Evolutionary conservation across 2,888 invertebrate genomes (phyloP).

Genomic region (Sphaerophoria rueppellii): DNA sequence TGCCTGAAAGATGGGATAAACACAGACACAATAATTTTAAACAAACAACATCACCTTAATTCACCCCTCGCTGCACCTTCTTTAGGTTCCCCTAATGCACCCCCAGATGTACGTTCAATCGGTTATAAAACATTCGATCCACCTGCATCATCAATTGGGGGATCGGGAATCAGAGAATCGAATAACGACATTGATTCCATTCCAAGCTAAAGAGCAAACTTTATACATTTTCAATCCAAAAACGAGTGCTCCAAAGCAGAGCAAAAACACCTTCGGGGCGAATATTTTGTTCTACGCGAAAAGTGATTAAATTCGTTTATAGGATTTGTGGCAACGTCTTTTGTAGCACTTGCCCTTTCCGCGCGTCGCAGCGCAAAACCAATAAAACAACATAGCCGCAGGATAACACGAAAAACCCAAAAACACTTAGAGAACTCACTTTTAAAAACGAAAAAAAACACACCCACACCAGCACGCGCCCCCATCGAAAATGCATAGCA

Average conservation of each 20-base stretch:
- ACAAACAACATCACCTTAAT: constrained; percentile 28
- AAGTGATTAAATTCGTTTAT: constrained; percentile 73
- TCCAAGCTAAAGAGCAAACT: neutral
- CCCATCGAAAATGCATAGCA: constrained; percentile 44
- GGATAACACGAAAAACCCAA: constrained; percentile 46
- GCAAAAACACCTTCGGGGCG: constrained; percentile 40
- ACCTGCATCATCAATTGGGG: constrained; percentile 3
- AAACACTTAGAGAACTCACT: neutral
- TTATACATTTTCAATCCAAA: neutral
- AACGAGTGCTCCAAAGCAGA: neutral
- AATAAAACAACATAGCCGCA: constrained; percentile 69
- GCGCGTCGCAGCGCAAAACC: constrained; percentile 17
- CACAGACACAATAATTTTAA: constrained; percentile 54
- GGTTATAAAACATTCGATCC: no score
- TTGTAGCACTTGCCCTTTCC: constrained; percentile 43
- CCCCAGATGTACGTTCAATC: no score
- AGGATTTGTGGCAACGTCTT: constrained; percentile 69
- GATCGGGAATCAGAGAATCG: no score
- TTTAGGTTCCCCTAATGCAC: constrained; percentile 28
- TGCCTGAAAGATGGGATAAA: neutral
- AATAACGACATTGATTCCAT: no score
- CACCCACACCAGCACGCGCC: neutral
- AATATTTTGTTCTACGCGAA: constrained; percentile 51
- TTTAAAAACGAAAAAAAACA: neutral
- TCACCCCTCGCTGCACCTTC: constrained; percentile 19